Evolutionary conservation across 2,113 vertebrate species (phyloP), one percentile per base, ranked within the genome.

Genomic region (Prochilodus magdalenae): DNA sequence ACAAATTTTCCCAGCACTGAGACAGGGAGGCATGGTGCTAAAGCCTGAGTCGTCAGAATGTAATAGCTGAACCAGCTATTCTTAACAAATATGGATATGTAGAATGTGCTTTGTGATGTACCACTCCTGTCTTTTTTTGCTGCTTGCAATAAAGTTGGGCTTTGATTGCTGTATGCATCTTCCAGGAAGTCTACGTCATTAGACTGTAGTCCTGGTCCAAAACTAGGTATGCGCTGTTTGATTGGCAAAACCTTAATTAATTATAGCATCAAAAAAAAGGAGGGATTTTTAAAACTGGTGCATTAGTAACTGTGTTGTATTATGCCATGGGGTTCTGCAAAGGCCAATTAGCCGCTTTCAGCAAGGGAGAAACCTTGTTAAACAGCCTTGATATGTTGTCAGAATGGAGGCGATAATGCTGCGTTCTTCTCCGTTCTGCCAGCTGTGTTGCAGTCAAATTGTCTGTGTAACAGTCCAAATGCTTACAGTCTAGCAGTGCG

Each of bases 61-160:
- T 69, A 82, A 57, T 5, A 82, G 72, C 72, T 65, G 80, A 82
- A 69, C 62, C 80, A 60, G 71, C 80, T 29, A 20, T 18, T 20
- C 40, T 29, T 75, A 81, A 81, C 72, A 75, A 81, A 81, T 67
- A 81, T 14, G 53, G 80, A 81, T 81, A 67, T 65, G 36, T 73
- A 30, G 49, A 73, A 53, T 14, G 72, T 65, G 70, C 59, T 36
- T 12, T 4, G 49, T 75, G 59, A 81, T 75, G 72, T 75, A 81
- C 72, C 80, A 24, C 36, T 16, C 20, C 72, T 75, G 73, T 82
- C 80, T 69, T 24, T 18, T n/a, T n/a, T n/a, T n/a, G n/a, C n/a
- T n/a, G n/a, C n/a, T n/a, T n/a, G n/a, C n/a, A n/a, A n/a, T n/a
- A n/a, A n/a, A n/a, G n/a, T n/a, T 59, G 51, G 30, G 11, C 44